Evolutionary conservation across 2,113 vertebrate genomes (phyloP), one percentile per base, ranked within the genome.

Genomic region (Apodemus speciosus): DNA sequence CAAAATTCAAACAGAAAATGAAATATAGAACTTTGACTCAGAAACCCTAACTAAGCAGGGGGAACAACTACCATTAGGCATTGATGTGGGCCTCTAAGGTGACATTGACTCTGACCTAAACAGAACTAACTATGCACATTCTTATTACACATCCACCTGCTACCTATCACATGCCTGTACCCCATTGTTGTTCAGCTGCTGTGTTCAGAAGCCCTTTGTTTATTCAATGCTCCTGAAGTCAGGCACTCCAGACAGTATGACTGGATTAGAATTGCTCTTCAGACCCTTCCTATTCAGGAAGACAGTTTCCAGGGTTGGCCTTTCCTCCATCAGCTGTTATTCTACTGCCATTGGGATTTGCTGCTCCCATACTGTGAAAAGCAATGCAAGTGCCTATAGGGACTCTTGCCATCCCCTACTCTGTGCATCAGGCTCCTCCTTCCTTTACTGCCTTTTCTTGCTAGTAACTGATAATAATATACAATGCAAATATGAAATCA

Each of bases 401-500:
- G 66, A 81, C 35, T 69, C 73, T 75, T 80, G 10, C 56, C 93
- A 81, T 73, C 77, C 62, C 90, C 46, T 93, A 30, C 3, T 81
- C 51, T 81, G 14, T 30, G 35, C 20, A 76, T 15, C 35, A 93
- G 9, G 49, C 69, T 10, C 62, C 13, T n/a, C 40, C n/a, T 75
- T 86, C 49, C 27, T 30, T 89, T 66, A 40, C 51, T 4, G 56
- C 9, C 18, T 13, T 87, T 91, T 91, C 35, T 18, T 21, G n/a
- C 32, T 88, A 95, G 68, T 53, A 88, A 80, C 23, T 62, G 25
- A 18, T n/a, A 81, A 21, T 68, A 89, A 86, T n/a, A 75, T 13
- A 81, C 13, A 94, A 66, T 76, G 66, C 11, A 94, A 85, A 90
- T 71, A 86, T 15, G 85, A 92, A 93, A 85, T 32, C n/a, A 87